Evolutionary conservation across 2,113 vertebrate species (phyloP), one percentile per base, ranked within the genome.

Genomic region (Empidonax traillii): DNA sequence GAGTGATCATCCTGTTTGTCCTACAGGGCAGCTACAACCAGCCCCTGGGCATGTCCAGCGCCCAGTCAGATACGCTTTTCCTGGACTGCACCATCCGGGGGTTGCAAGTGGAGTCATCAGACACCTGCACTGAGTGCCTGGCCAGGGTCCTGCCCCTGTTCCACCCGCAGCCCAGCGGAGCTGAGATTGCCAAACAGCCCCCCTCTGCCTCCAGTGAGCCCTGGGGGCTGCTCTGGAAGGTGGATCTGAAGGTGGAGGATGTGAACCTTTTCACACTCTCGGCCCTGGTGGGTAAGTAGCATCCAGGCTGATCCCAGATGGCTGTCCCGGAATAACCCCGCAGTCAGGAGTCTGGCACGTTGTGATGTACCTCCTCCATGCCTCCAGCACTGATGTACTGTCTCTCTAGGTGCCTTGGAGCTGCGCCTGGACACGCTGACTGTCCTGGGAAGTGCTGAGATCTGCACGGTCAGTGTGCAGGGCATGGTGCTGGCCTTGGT

Each of bases 261-360:
- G 98, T 99, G 83, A 99, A 99, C 69, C 95, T 99, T 81, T 99
- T 99, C 96, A 99, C 99, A 0, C 96, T 99, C 68, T 99, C 99
- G 3, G 97, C 98, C 30, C 33, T 99, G 43, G 99, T 99, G 90
- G 99, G 99, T 99, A 96, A 97, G 98, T 93, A 56, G 65, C n/a
- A 8, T 78, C 41, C 49, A 27, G 39, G 8, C 22, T 59, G 81
- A 68, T 68, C 59, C 44, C 49, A 31, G 59, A 12, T 11, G 22
- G 55, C 51, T 86, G 61, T 78, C 37, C 80, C 71, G 77, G 41
- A 80, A 20, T 37, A 89, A n/a, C 28, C 41, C 12, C 0, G 0
- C 1, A 0, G 33, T 58, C 63, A 63, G 74, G 66, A 90, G 14
- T n/a, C n/a, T 84, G 88, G 65, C 6, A 3, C 1, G 18, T 28